Base-by-base conservation (phyloP, 2,797 vertebrate species). In the Onychomys torridus region DNA sequence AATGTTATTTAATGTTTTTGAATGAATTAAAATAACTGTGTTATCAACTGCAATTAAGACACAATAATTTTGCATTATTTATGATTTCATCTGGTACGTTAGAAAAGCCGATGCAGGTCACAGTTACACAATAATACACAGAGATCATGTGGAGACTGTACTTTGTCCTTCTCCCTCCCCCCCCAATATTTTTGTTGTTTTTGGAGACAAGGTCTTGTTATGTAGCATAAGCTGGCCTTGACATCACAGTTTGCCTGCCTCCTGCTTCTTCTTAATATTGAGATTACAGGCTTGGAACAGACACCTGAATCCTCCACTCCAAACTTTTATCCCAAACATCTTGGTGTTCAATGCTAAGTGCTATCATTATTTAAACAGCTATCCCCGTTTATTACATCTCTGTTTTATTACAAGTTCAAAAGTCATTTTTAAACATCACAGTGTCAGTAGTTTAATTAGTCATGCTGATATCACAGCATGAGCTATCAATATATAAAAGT, bases 11-110 rank as follows among this genome's bases (percentile, higher is more conserved):
- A 29, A 61, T 61, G 23, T 40, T 40, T 61, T 37, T 8, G 19
- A 59, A 59, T 40, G 29, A 82, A 61, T 82, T 82, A 40, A 61
- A 82, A 29, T 61, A 82, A 23, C 23, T 61, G n/a, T 57, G 16
- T 55, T 79, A 79, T 81, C 25, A 59, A 81, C 34, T 37, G 16
- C 10, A 40, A 61, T 29, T 82, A 82, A 61, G n/a, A 82, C 21
- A 81, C 19, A 81, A 34, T 37, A n/a, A 92, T 89, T 43, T 59
- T 89, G 10, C 3, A 77, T 73, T 85, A 86, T 59, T 85, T 85
- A 81, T 87, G 65, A 67, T 69, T 91, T 88, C 40, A 93, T n/a
- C 57, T 93, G 37, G n/a, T 82, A 32, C 59, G 90, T 93, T 93
- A 88, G 49, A 87, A 93, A 94, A 94, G 9, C 23, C 46, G 9